Evolutionary conservation across 2,797 vertebrate species (phyloP), one percentile per base, ranked within the genome.

Genomic region (Xiphorhynchus erythropygius): DNA sequence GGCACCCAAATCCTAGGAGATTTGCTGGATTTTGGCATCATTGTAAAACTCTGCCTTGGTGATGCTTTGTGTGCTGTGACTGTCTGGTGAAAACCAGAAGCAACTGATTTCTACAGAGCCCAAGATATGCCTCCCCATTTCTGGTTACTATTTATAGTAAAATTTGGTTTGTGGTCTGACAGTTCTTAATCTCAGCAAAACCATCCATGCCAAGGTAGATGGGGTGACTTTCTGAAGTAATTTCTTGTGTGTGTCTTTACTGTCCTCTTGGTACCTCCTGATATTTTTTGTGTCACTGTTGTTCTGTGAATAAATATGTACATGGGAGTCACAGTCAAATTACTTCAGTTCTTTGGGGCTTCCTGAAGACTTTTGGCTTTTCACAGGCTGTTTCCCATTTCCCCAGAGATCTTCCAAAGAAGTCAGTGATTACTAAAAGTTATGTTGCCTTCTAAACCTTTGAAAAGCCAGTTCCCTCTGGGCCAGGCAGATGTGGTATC

Each of bases 381-480:
- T 59, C 41, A 33, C 11, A 32, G 23, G 6, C 37, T 91, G 41
- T n/a, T 24, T 25, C 49, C 10, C 4, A 1, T 64, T 73, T 82
- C 42, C 19, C 23, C 37, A 53, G 37, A 37, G 56, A 2, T 76
- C 63, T 91, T 44, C 25, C 56, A 73, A 47, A 68, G 46, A 57
- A 49, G 4, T 65, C 1, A 2, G 28, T 7, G 5, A 23, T 44
- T 52, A 30, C 18, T 53, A 35, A 52, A 55, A 7, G 0, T 49
- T 59, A 44, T 76, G 39, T 44, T 64, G 14, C 24, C 13, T 75
- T 77, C 23, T 60, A 28, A 28, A 35, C 49, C 56, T 86, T 63
- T 70, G 60, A n/a, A 56, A 77, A 57, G 6, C 18, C 22, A 8
- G 5, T n/a, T 41, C 8, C 8, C 10, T n/a, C 74, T 44, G 50